A percentile compares a stretch with the other conserved stretches of the same genome.
Evolutionary conservation across 2,888 invertebrate genomes (phyloP).

Genomic region (Pegoplata infirma): DNA sequence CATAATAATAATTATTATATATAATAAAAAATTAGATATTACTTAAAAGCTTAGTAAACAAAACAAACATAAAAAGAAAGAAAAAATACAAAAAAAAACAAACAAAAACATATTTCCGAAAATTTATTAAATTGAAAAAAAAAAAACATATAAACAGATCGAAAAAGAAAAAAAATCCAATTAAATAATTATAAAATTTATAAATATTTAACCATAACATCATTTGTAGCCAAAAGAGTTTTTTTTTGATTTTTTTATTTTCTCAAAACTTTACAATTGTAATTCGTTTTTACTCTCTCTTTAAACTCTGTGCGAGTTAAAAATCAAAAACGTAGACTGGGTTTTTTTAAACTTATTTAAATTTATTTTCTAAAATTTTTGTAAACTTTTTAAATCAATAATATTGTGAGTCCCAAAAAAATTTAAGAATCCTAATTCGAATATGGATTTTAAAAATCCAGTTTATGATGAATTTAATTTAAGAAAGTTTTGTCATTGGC

Average conservation of each 20-base stretch:
- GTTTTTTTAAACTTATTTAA: too few relatives aligned
- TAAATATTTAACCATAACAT: not conserved
- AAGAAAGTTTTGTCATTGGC: too few relatives aligned
- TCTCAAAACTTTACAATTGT: not conserved
- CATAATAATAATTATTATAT: conserved; percentile 62
- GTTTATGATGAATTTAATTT: too few relatives aligned
- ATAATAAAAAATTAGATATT: conserved; percentile 54
- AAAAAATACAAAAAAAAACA: conserved; percentile 56
- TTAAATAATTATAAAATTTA: not conserved
- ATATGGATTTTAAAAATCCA: too few relatives aligned
- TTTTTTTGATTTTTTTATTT: not conserved
- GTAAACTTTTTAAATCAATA: too few relatives aligned
- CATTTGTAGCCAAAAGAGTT: not conserved
- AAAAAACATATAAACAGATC: too few relatives aligned
- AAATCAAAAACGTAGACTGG: too few relatives aligned
- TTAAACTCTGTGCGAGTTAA: too few relatives aligned
- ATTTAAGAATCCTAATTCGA: too few relatives aligned
- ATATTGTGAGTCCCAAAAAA: too few relatives aligned
- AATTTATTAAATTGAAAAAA: conserved; percentile 42
- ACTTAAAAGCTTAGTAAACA: conserved; percentile 57
- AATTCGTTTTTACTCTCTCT: not conserved
- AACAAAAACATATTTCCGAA: conserved; percentile 48
- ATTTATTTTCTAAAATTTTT: too few relatives aligned
- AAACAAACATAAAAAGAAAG: conserved; percentile 47
- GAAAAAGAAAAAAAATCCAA: conserved; percentile 3